A percentile compares a stretch with the other conserved stretches of the same genome.
Evolutionary conservation across 2,113 vertebrate species (phyloP).

Genomic region (Panurus biarmicus): DNA sequence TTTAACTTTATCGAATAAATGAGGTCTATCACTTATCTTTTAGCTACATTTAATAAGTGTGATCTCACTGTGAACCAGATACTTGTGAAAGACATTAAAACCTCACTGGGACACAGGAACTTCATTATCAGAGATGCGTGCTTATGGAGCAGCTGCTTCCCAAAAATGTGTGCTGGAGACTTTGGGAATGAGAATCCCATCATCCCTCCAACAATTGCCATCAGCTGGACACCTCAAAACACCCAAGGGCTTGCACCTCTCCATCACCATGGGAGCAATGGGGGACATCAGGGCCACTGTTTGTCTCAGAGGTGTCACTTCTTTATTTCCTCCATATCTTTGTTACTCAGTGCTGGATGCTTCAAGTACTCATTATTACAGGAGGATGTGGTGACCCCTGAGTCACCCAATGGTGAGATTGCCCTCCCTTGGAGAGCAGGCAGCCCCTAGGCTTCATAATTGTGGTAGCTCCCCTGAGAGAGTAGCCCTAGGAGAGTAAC

Average conservation of each 20-base stretch:
- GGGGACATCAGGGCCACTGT: neutral
- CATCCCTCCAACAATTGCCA: neutral
- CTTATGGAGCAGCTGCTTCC: neutral
- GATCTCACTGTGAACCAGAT: neutral
- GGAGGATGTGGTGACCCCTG: no score
- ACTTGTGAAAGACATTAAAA: neutral
- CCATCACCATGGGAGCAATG: rapidly evolving
- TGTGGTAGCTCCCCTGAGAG: no score
- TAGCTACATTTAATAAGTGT: neutral
- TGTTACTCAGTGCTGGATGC: neutral
- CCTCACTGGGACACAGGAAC: neutral
- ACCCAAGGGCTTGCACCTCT: neutral
- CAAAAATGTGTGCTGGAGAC: neutral
- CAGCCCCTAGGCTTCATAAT: no score
- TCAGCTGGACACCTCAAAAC: neutral
- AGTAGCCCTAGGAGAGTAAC: no score
- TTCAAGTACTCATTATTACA: neutral
- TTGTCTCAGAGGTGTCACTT: neutral
- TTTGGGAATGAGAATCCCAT: neutral
- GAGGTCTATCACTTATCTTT: neutral
- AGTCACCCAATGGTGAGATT: no score
- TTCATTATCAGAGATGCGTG: neutral
- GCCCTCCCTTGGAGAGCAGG: no score
- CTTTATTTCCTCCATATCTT: neutral
- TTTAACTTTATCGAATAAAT: neutral